Evolutionary conservation across 1,140 invertebrate genomes (phyloP), one percentile per base, ranked within the genome.

Genomic region (Mesaphorura yosii): DNA sequence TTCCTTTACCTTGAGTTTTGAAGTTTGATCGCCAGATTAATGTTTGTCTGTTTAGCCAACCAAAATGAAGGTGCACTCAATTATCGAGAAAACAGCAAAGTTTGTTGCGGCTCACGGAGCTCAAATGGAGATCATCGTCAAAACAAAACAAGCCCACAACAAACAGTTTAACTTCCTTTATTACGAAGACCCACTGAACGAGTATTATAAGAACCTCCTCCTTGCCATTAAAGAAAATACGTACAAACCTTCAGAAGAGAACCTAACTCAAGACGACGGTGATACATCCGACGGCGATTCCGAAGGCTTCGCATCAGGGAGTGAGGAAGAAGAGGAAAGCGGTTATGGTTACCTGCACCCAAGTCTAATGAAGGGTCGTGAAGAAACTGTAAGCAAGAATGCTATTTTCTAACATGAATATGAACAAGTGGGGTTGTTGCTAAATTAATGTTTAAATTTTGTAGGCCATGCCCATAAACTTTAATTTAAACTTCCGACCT

Each of bases 71-170:
- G 77, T 86, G 60, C 88, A 95, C 71, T 82, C 86, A 3, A 88
- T 96, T 48, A 96, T 98, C 65, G 89, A 94, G 67, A 96, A 93
- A 72, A 98, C 95, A 1, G 92, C 94, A 0, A 72, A 81, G 45
- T 98, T 98, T 72, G 89, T 98, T 57, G 83, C 85, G 54, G 75
- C 78, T 39, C 92, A 98, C 69, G 94, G 93, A 1, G 75, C 81
- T 27, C 95, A 98, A 73, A 96, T 98, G 92, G 94, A 98, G 73
- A 95, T 98, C 48, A 75, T 98, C 0, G 82, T 98, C 50, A 97
- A 96, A 73, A 87, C 91, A 7, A 98, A 97, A 70, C 95, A 98
- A 69, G 77, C 86, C 0, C 81, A 84, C 60, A 98, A 98, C 73
- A 75, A 81, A 2, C 88, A 93, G 70, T 98, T 98, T 73, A 75